Evolutionary conservation across 2,888 invertebrate genomes (phyloP).

Genomic region (Ophonus ardosiacus): DNA sequence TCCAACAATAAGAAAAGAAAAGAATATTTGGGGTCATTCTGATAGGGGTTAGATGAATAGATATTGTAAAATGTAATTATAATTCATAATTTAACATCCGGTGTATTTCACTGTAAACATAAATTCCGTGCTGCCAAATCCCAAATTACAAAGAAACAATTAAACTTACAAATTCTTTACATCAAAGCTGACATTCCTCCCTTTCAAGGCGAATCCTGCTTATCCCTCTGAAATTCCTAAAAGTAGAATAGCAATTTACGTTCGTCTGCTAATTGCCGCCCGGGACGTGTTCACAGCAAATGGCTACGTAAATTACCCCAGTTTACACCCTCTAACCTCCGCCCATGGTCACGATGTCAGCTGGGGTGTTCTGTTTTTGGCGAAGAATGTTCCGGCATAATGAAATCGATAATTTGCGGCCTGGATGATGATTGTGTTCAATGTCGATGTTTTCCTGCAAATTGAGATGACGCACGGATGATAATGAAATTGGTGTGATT

Average conservation of each 20-base stretch:
- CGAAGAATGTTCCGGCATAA: conserved; percentile 9
- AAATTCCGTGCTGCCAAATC: neutral
- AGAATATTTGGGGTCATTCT: too few relatives aligned
- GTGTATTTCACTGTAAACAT: neutral
- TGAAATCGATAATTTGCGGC: conserved; percentile 28
- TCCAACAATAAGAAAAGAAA: too few relatives aligned
- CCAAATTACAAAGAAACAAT: neutral
- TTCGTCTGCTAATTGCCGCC: conserved; percentile 48
- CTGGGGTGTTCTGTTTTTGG: neutral
- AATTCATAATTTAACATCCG: neutral
- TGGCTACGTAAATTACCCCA: conserved; percentile 45
- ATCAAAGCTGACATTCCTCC: conserved; percentile 1
- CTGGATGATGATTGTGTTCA: neutral
- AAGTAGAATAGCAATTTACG: conserved; percentile 47
- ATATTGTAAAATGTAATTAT: neutral
- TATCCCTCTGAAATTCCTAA: conserved; percentile 20
- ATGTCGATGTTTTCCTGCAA: neutral
- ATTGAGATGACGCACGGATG: neutral
- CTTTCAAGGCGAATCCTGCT: neutral
- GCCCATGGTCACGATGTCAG: neutral
- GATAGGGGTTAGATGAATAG: neutral
- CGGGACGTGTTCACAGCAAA: conserved; percentile 18
- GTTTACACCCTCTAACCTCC: neutral
- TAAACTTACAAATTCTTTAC: neutral
- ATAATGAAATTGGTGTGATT: conserved; percentile 3